These are phyloP conservation scores for Salpingus planirostris DNA, from an alignment of 2,888 invertebrate species.

Conservation along the genomic window DNA sequence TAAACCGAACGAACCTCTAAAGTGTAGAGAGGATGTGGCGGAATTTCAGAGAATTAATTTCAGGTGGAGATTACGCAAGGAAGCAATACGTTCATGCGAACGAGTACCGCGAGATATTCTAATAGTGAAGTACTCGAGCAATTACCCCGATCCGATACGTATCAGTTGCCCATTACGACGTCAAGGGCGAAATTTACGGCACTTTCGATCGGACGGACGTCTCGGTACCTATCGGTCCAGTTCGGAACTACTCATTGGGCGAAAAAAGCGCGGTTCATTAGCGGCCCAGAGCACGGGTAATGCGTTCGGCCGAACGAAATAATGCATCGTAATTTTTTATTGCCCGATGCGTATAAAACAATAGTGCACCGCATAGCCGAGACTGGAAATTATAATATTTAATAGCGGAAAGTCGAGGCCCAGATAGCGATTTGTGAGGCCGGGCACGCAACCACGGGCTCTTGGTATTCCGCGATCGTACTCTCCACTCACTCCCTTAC, in stretches of 20 bases:
- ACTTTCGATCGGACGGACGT: no score
- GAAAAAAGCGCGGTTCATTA: slow-evolving; percentile 12
- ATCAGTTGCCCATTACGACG: no score
- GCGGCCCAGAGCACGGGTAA: slow-evolving; percentile 15
- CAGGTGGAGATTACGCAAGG: background rate
- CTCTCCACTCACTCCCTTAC: no score
- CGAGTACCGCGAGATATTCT: no score
- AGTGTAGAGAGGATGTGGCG: no score
- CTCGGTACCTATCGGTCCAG: no score
- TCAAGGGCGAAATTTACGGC: no score
- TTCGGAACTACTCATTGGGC: no score
- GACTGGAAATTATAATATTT: slow-evolving; percentile 33
- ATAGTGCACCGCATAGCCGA: slow-evolving; percentile 34
- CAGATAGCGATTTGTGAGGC: slow-evolving; percentile 24
- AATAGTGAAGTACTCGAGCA: no score
- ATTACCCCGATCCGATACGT: no score
- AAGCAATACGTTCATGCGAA: no score
- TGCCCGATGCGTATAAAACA: slow-evolving; percentile 25
- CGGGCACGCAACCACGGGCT: slow-evolving; percentile 23
- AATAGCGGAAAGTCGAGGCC: slow-evolving; percentile 28
- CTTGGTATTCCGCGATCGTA: slow-evolving; percentile 24
- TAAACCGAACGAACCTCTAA: no score
- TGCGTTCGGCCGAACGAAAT: slow-evolving; percentile 21
- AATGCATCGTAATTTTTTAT: slow-evolving; percentile 25
- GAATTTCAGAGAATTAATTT: background rate